Evolutionary conservation across 2,888 invertebrate species (phyloP), one percentile per base, ranked within the genome.

Genomic region (Cynaeus angustus): DNA sequence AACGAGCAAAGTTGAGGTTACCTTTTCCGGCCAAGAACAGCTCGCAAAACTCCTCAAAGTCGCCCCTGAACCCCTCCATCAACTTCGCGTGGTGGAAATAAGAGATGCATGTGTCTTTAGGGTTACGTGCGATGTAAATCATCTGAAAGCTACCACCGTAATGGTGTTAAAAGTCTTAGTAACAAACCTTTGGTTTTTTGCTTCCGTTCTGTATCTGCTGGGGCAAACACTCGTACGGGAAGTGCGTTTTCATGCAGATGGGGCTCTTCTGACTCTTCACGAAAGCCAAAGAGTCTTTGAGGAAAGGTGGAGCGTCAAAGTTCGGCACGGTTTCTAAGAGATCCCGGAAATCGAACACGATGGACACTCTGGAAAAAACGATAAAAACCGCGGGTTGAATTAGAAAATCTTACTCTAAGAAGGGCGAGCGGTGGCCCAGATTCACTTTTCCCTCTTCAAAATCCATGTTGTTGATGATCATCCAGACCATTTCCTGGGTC

Each of bases 401-500:
- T 38, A 9, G 28, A 28, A 4, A 28, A 48, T 28, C 67, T 88
- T 83, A 90, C 91, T 92, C 91, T 70, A 92, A 82, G 87, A 91
- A 93, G 3, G 93, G 92, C 78, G 91, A 93, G 78, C 94, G 84
- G 68, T 87, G 85, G n/a, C 86, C 86, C 0, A 90, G 82, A 4
- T 87, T 85, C 16, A 85, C 84, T 68, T 77, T 76, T 80, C 87
- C 87, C 0, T 91, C 91, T 14, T 83, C 84, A 71, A 88, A 90
- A 81, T 93, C 88, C 52, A 91, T 81, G 73, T 90, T 85, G 70
- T 90, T 90, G 68, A 88, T 86, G 43, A 93, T 86, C 68, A 92
- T 85, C 90, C 92, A 93, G 0, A 92, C 89, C 86, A 93, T 88
- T 85, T 93, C 93, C 82, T 92, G 92, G 0, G 91, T 88, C 93